A percentile compares a stretch with the other conserved stretches of the same genome.
Evolutionary conservation across 2,113 vertebrate species (phyloP).

Genomic region (Odontophorus gujanensis): DNA sequence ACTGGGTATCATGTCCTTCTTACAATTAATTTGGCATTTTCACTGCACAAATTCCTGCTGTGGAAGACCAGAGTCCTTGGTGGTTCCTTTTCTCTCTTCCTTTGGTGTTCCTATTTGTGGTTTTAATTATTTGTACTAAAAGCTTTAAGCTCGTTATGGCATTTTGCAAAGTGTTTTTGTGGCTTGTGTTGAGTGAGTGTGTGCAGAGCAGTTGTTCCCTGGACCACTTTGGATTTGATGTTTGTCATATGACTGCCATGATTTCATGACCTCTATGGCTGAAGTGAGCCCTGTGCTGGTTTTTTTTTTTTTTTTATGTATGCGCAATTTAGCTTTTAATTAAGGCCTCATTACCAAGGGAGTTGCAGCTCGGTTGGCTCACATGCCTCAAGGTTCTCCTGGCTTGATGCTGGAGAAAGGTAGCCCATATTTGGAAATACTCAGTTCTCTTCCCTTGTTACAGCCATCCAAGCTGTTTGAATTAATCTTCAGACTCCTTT

Average conservation of each 20-base stretch:
- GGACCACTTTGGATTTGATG: slow-evolving; percentile 50
- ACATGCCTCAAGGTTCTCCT: slow-evolving; percentile 19
- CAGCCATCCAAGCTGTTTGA: slow-evolving; percentile 63
- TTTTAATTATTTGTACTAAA: slow-evolving; percentile 64
- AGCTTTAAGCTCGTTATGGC: slow-evolving; percentile 42
- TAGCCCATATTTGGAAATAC: slow-evolving; percentile 66
- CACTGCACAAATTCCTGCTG: background rate
- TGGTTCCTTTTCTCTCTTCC: slow-evolving; percentile 30
- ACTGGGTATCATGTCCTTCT: background rate
- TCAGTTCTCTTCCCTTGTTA: slow-evolving; percentile 47
- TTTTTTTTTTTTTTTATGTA: slow-evolving; percentile 37
- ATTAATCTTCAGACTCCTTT: slow-evolving; percentile 68
- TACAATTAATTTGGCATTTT: slow-evolving; percentile 32
- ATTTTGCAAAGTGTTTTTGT: slow-evolving; percentile 44
- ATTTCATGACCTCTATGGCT: slow-evolving; percentile 66
- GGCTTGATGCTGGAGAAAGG: slow-evolving; percentile 38
- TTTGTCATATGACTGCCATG: slow-evolving; percentile 60
- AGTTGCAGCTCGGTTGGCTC: slow-evolving; percentile 40
- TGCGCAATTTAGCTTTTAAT: slow-evolving; percentile 66
- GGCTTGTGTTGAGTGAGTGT: slow-evolving; percentile 63
- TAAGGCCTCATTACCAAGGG: slow-evolving; percentile 56
- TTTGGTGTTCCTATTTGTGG: slow-evolving; percentile 64
- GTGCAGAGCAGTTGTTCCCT: slow-evolving; percentile 57
- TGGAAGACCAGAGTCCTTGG: slow-evolving; percentile 23
- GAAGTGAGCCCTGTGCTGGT: slow-evolving; percentile 8